Evolutionary conservation across 2,888 invertebrate genomes (phyloP), one percentile per base, ranked within the genome.

Genomic region (Noctua pronuba): DNA sequence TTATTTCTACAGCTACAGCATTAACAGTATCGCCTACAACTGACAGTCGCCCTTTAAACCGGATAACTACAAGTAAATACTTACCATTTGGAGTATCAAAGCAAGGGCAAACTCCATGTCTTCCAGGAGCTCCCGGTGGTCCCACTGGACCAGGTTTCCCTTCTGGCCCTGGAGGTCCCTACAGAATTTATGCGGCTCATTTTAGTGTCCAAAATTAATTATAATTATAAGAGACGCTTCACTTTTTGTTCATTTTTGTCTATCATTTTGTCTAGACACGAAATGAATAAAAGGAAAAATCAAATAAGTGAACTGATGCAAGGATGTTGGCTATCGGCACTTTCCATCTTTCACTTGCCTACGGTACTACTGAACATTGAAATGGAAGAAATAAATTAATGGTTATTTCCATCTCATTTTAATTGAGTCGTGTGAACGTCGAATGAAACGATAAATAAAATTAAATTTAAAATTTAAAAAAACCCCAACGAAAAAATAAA

Each of bases 111-210:
- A 21, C 28, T 55, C 75, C 87, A 18, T 73, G 58, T 7, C 4
- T 52, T n/a, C 82, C 82, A 31, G 72, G 60, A 58, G 52, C 5
- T 11, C 82, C 82, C 16, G 82, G 82, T 1, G 79, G 79, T 46
- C 83, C 83, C 0, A 62, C 31, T 2, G 83, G 78, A 1, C 82
- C 82, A 13, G 55, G 58, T 13, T 1, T 1, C 11, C 84, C 84
- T 1, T 16, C 58, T 16, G 1, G 28, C 1, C 85, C 86, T 1
- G 1, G 31, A 46, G 35, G 21, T 58, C 85, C 85, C 60, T 60
- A 18, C 7, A 52, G 10, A 49, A 58, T 2, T n/a, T 6, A 66
- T 4, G n/a, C 1, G 28, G 7, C 5, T 35, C 1, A 49, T 38
- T 28, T 52, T n/a, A n/a, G 13, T 41, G 10, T 38, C 21, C 28